Conservation (phyloP, 2,797 vertebrate species). For the Brachyalestes nurse region DNA sequence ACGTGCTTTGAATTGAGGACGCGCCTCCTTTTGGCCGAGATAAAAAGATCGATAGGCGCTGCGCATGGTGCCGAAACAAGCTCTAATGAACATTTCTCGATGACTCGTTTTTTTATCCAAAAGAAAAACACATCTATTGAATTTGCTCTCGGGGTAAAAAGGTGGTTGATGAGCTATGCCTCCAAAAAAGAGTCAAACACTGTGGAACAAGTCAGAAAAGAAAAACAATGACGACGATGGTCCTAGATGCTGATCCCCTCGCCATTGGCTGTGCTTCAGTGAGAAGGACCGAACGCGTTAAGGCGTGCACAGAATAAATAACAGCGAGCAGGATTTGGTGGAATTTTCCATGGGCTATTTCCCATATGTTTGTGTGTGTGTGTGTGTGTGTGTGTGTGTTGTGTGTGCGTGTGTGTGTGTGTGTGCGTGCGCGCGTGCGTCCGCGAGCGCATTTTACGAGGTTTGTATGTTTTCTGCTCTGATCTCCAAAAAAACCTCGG, state of each 20-base stretch:
- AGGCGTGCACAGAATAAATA: conserved; percentile 74
- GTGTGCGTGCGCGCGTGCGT: conserved; percentile 10
- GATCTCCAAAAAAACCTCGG: conserved; percentile 47
- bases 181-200: not conserved
- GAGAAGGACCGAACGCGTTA: conserved; percentile 61
- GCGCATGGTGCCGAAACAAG: conserved; percentile 65
- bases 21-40: not conserved
- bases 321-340: conserved; percentile 51
- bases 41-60: conserved; percentile 44
- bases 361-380: conserved; percentile 22
- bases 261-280: conserved; percentile 68
- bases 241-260: conserved; percentile 25
- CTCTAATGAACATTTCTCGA: not conserved
- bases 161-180: too few species aligned
- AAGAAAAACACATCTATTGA: not conserved
- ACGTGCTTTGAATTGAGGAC: conserved; percentile 51
- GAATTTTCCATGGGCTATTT: conserved; percentile 69
- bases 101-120: not conserved
- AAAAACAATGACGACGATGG: not conserved
- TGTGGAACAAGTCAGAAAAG: not conserved
- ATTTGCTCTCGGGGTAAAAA: not conserved
- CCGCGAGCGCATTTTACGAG: conserved; percentile 45
- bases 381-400: conserved; percentile 15
- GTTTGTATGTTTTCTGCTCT: conserved; percentile 40
- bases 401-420: conserved; percentile 19